Conservation (phyloP, 2,113 vertebrate species). For the Geococcyx californianus region DNA sequence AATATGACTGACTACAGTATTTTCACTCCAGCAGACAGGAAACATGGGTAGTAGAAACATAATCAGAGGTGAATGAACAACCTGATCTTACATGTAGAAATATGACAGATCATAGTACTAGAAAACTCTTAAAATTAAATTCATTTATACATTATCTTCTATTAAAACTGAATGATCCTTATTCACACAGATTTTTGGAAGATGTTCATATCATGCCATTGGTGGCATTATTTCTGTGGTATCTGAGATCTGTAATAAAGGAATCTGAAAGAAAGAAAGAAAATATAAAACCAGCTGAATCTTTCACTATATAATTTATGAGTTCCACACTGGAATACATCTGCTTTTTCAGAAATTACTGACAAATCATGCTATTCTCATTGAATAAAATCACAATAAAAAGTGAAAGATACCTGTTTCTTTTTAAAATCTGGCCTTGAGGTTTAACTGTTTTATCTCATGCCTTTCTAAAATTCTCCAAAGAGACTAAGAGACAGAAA, state of each 20-base stretch:
- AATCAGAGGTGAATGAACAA: background rate
- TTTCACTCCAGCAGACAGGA: background rate
- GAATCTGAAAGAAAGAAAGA: background rate
- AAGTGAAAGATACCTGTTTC: background rate
- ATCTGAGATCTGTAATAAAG: background rate
- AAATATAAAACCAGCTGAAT: background rate
- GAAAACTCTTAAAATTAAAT: background rate
- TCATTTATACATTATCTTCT: background rate
- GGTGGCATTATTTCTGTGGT: background rate
- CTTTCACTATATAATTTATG: background rate
- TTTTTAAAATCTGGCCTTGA: background rate
- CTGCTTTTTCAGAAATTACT: background rate
- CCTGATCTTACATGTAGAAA: background rate
- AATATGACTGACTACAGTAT: background rate
- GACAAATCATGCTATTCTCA: background rate
- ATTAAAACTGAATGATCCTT: background rate
- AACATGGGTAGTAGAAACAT: background rate
- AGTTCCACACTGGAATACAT: background rate
- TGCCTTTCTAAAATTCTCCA: background rate
- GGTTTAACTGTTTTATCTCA: background rate
- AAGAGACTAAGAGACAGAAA: background rate
- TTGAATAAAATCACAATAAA: background rate
- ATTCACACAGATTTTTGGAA: background rate
- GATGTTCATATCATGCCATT: background rate
- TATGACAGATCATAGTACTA: background rate